Percentiles rank a stretch among this genome's conserved stretches.
Evolutionary conservation across 2,888 invertebrate genomes (phyloP).

Genomic region (Bombylius discolor): DNA sequence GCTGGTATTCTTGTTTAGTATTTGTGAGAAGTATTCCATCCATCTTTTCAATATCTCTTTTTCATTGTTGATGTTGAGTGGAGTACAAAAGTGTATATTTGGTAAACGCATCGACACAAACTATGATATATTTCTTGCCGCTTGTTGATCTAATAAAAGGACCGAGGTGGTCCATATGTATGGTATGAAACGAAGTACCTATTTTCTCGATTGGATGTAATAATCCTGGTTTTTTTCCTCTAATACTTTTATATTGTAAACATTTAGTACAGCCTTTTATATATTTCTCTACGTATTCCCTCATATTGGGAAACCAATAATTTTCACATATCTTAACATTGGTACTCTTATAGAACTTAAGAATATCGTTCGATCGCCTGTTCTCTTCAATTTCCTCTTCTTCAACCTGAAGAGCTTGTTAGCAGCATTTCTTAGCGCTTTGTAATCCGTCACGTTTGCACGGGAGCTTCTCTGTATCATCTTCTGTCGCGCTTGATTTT

Average conservation of each 20-base stretch:
- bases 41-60: not conserved
- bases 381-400: no score
- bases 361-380: no score
- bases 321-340: not conserved
- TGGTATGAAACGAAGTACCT: conserved; percentile 27
- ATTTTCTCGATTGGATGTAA: conserved; percentile 33
- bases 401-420: no score
- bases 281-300: conserved; percentile 27
- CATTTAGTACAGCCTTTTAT: conserved; percentile 23
- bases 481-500: no score
- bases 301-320: conserved; percentile 25
- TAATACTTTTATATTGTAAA: conserved; percentile 23
- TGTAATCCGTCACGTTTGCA: no score
- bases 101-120: conserved; percentile 27
- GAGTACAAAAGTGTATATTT: conserved; percentile 25
- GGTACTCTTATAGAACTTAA: not conserved
- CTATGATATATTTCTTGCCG: conserved; percentile 26
- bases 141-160: conserved; percentile 26
- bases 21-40: not conserved
- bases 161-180: conserved; percentile 34
- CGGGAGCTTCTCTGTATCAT: no score
- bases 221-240: conserved; percentile 21
- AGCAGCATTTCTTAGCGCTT: no score
- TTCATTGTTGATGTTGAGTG: conserved; percentile 7
- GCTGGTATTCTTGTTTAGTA: not conserved